Evolutionary conservation across 2,797 vertebrate species (phyloP).

Genomic region (Centroberyx gerrardi): DNA sequence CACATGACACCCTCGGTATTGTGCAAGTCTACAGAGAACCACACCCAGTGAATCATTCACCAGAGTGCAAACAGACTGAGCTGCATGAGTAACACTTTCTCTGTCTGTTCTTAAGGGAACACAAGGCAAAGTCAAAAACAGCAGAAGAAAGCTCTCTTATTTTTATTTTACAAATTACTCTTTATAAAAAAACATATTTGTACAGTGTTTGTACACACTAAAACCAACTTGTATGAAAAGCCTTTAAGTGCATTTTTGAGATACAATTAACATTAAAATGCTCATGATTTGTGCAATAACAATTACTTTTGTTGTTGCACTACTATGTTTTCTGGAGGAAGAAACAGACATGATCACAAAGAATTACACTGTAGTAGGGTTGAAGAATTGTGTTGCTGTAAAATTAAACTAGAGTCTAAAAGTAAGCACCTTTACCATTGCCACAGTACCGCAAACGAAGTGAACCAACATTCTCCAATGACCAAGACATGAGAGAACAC

Average conservation of each 20-base stretch:
- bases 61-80: neutral
- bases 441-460: neutral
- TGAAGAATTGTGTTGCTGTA: neutral
- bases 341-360: neutral
- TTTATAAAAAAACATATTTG: neutral
- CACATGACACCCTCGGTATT: slow-evolving; percentile 7
- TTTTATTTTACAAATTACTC: slow-evolving; percentile 7
- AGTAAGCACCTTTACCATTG: neutral
- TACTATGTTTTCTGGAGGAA: neutral
- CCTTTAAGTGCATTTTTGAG: neutral
- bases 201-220: no score
- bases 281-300: neutral
- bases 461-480: neutral
- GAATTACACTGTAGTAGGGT: neutral
- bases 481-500: neutral
- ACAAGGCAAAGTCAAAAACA: slow-evolving; percentile 15
- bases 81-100: slow-evolving; percentile 12
- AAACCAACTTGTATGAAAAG: neutral
- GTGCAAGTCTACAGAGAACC: slow-evolving; percentile 37
- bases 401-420: neutral
- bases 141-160: neutral
- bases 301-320: neutral
- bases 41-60: slow-evolving; percentile 74
- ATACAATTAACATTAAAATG: slow-evolving; percentile 4
- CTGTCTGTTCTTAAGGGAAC: neutral